phyloP scores from a whole-genome alignment of 2,888 invertebrate species.

The Tromatobia lineatoria region DNA sequence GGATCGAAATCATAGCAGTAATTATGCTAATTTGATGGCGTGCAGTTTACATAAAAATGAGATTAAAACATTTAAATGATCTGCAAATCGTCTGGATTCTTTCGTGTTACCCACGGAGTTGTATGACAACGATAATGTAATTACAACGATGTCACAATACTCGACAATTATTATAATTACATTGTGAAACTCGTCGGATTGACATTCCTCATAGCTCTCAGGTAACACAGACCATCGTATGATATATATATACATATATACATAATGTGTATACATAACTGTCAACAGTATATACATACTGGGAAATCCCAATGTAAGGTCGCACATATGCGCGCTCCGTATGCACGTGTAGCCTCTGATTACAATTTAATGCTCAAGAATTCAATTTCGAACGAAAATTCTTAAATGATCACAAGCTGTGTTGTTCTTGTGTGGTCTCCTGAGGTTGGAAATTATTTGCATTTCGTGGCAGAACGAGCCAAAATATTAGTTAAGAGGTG shows the following conservation, averaged over 20 bases:
- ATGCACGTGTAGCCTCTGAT: background rate
- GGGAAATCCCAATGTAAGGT: constrained; percentile 54
- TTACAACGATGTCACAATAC: constrained; percentile 25
- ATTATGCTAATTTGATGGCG: too few species aligned
- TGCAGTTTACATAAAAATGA: background rate
- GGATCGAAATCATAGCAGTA: too few species aligned
- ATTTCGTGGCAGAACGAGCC: background rate
- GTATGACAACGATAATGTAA: constrained; percentile 23
- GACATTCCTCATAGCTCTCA: constrained; percentile 46
- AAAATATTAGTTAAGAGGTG: background rate
- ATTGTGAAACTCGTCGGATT: constrained; percentile 45
- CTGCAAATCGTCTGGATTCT: background rate
- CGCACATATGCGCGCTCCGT: background rate
- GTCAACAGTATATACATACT: constrained; percentile 1
- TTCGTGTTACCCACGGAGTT: background rate
- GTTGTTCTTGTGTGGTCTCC: background rate
- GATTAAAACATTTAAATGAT: background rate
- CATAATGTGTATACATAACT: too few species aligned
- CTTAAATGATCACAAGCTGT: background rate
- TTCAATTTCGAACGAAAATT: background rate
- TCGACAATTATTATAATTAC: constrained; percentile 38
- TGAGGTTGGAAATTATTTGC: background rate
- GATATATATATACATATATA: too few species aligned
- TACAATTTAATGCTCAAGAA: background rate
- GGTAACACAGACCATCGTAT: constrained; percentile 48